Evolutionary conservation across 2,888 invertebrate species (phyloP), one percentile per base, ranked within the genome.

Genomic region (Eupithecia subumbrata): DNA sequence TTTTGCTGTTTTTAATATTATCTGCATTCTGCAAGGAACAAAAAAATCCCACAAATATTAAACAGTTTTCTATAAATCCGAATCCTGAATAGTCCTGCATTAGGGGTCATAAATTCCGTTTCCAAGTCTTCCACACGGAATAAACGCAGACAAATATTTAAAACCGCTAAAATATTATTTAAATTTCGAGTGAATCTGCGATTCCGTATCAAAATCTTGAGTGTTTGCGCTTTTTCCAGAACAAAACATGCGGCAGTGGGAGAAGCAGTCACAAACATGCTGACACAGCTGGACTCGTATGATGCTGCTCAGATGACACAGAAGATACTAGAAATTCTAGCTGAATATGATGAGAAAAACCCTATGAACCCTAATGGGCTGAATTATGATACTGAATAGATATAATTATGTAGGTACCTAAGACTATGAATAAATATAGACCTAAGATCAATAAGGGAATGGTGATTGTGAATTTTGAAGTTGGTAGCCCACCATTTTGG

Each of bases 311-410:
- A 79, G 79, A 75, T 87, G 12, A 86, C 91, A 3, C 83, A 84
- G 56, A 91, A 91, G 86, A 93, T 95, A 71, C 86, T 89, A 77
- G 90, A 91, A 74, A 86, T 94, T 76, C 86, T 95, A 70, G 80
- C 89, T 12, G 73, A 89, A 4, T 93, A 94, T 86, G 89, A 94
- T 83, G 83, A 87, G 79, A 86, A 90, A 80, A 94, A 88, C 85
- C 90, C 92, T 63, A 79, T 84, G 45, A 94, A 94, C 85, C 92
- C 92, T 34, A 94, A 93, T 87, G 74, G 72, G 7, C 66, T 72
- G n/a, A 72, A 69, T 37, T 72, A 66, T 66, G 43, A 64, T 52
- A 40, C n/a, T 25, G 22, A 63, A 30, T 45, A n/a, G 45, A 25
- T n/a, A 22, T 67, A 56, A 2, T 22, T 8, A 22, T 30, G 8